Percentiles rank a stretch among this genome's conserved stretches.
Conservation (phyloP, 2,888 invertebrate species). For the Lasius fuliginosus region DNA sequence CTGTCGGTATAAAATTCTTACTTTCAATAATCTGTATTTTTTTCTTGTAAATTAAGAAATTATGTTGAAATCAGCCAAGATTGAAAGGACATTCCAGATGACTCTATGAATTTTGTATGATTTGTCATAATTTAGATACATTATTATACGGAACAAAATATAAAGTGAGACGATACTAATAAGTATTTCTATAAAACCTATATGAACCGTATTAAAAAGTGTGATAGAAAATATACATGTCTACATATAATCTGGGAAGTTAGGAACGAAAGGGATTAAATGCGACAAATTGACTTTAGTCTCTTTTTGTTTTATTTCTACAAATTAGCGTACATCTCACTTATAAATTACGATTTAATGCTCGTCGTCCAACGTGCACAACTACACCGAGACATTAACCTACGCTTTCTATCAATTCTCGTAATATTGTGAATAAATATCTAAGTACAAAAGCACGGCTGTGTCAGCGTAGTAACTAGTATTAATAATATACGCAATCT, state of each 20-base stretch:
- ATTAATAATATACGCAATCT: constrained; percentile 63
- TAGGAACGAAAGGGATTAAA: constrained; percentile 15
- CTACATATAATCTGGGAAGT: not conserved
- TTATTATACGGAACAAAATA: not conserved
- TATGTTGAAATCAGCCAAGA: not conserved
- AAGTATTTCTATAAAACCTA: constrained; percentile 18
- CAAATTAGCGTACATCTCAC: constrained; percentile 68
- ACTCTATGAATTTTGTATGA: not conserved
- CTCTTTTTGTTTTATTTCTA: constrained; percentile 71
- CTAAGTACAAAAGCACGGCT: constrained; percentile 82
- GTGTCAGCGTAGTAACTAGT: constrained; percentile 59
- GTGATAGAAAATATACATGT: not conserved
- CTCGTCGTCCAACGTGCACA: constrained; percentile 25
- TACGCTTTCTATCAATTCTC: constrained; percentile 55
- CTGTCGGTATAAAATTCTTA: not conserved
- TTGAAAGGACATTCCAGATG: not conserved
- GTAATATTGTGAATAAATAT: constrained; percentile 81
- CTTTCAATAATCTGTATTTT: not conserved
- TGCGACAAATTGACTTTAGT: constrained; percentile 13
- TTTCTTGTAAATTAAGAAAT: not conserved
- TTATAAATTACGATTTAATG: constrained; percentile 63
- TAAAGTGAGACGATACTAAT: not conserved
- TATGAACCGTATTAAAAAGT: not conserved
- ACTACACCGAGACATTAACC: constrained; percentile 33
- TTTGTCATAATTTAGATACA: not conserved